These are phyloP conservation scores for Cephalopterus ornatus DNA, from an alignment of 2,113 vertebrate genomes.

Conservation along the genomic window DNA sequence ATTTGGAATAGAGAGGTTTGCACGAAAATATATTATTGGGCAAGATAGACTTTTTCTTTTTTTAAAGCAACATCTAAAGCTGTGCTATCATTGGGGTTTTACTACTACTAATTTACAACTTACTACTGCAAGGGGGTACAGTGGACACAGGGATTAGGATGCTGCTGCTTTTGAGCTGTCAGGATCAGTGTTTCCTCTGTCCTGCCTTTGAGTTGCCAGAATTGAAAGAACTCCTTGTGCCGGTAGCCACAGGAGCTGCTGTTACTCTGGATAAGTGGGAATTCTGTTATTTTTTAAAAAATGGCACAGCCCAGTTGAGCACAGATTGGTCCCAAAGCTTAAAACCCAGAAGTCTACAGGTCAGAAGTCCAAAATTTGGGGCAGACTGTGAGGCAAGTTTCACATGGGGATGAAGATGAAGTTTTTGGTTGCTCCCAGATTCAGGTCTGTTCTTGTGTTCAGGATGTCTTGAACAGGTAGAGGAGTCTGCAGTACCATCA, in stretches of 20 bases:
- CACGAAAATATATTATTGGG: neutral
- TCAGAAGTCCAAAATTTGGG: neutral
- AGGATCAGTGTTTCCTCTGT: neutral
- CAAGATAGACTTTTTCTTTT: neutral
- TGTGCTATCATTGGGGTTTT: neutral
- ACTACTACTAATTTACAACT: neutral
- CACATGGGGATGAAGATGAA: neutral
- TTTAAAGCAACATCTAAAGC: neutral
- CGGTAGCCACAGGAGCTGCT: neutral
- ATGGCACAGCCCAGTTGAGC: neutral
- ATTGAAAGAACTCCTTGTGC: neutral
- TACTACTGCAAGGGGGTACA: neutral
- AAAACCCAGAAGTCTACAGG: neutral
- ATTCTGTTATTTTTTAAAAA: neutral
- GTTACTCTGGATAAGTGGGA: neutral
- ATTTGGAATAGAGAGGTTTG: neutral
- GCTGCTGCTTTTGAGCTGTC: neutral
- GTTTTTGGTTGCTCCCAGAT: neutral
- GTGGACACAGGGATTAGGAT: neutral
- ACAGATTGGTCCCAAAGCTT: neutral
- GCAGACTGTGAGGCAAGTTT: neutral
- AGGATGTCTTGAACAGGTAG: neutral
- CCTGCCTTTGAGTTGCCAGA: neutral
- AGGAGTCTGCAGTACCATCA: neutral
- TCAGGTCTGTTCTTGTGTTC: no score